phyloP scores from a whole-genome alignment of 2,797 vertebrate genomes.

The Peromyscus attwateri region DNA sequence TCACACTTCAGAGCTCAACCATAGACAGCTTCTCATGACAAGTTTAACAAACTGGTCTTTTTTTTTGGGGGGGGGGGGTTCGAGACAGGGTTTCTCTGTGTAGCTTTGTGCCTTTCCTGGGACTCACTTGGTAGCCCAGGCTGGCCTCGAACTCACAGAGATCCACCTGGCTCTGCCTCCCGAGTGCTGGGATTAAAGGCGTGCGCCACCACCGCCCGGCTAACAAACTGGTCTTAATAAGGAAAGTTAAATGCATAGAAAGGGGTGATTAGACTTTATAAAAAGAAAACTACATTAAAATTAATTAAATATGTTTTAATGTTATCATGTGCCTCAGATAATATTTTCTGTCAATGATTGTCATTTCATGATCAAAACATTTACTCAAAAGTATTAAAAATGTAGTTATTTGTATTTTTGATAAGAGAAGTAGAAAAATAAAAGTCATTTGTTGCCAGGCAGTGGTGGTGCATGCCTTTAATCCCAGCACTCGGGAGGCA shows the following conservation, averaged over 20 bases:
- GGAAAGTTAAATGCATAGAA: background rate
- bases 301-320: background rate
- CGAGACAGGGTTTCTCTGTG: no score
- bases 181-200: no score
- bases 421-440: background rate
- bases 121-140: no score
- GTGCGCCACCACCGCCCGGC: no score
- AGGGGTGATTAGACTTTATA: background rate
- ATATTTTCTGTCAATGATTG: background rate
- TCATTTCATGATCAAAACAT: background rate
- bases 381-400: background rate
- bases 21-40: background rate
- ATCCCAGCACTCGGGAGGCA: no score
- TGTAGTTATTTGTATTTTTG: background rate
- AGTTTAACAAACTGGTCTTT: background rate
- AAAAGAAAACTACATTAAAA: background rate
- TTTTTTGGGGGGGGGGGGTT: no score
- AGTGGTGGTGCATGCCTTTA: no score
- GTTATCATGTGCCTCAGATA: background rate
- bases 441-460: background rate
- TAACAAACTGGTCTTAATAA: background rate
- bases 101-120: no score
- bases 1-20: background rate
- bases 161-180: no score
- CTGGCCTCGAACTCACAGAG: no score